Evolutionary conservation across 2,888 invertebrate species (phyloP), one percentile per base, ranked within the genome.

Genomic region (Mallateleia sp.): DNA sequence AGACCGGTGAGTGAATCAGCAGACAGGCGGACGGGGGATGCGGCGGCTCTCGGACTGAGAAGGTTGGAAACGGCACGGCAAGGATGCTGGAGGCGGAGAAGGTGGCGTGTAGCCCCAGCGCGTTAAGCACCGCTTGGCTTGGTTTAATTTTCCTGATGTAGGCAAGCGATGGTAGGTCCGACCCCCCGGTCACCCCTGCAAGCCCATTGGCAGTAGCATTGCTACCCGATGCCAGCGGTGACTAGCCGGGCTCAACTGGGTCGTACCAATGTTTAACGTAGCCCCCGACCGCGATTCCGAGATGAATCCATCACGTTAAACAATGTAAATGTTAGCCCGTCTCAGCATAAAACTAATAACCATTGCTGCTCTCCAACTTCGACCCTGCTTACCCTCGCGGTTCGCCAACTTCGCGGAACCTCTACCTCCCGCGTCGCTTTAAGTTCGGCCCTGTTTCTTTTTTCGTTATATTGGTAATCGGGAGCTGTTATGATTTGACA

Each of bases 71-170:
- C 58, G 54, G 15, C 28, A 60, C 64, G 47, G 85, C 79, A 80
- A 85, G 89, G 89, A 91, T 85, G 88, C 89, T 91, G 91, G 92
- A 93, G 92, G 93, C 93, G 90, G 90, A 91, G 90, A 85, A 71
- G 84, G 90, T 90, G 90, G 91, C 89, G 89, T 88, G 89, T 88
- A 89, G 87, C 88, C 87, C 85, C 84, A 89, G 89, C 92, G 93
- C 89, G 94, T 95, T 94, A 95, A 94, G 92, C 94, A 94, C 92
- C 94, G 95, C 94, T 95, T 94, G 94, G 94, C 94, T 95, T 94
- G 95, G 93, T 95, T 95, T 94, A 95, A 95, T 95, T 95, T 95
- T 94, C 95, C 94, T 94, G 95, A 95, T 95, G 95, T 95, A 95
- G 94, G 94, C 94, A 92, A 92, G 91, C 93, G 91, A 93, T 93